Percentiles rank a stretch among this genome's conserved stretches.
phyloP scores from a whole-genome alignment of 2,888 invertebrate species.

The Hetaerina titia region DNA sequence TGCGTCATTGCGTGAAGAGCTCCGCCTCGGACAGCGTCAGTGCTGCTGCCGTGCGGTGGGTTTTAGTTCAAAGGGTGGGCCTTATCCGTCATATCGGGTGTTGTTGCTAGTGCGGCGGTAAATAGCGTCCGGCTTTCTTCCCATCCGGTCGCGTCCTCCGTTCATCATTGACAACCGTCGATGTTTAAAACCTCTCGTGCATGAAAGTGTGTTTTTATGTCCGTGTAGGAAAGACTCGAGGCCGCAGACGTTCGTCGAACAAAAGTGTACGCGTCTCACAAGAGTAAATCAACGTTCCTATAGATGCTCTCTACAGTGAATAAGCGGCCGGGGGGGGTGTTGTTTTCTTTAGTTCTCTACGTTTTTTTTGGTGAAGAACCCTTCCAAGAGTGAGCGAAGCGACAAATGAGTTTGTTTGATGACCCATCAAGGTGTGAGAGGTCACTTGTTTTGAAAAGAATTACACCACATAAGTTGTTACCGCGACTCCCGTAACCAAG shows the following conservation, averaged over 20 bases:
- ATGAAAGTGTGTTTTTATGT: constrained; percentile 23
- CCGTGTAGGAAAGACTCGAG: not conserved
- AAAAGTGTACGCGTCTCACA: not conserved
- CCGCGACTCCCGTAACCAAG: not conserved
- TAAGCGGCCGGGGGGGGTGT: too few relatives aligned
- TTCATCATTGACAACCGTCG: not conserved
- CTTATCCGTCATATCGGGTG: not conserved
- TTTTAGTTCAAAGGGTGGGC: not conserved
- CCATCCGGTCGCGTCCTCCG: not conserved
- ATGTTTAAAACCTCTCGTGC: not conserved
- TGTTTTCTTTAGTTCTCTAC: not conserved
- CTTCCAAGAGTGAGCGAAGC: not conserved
- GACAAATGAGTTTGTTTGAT: not conserved
- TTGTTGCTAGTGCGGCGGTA: not conserved
- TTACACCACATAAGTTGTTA: not conserved
- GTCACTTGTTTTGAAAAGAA: not conserved
- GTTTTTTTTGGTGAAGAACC: too few relatives aligned
- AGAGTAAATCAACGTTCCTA: too few relatives aligned
- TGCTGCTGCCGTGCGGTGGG: not conserved
- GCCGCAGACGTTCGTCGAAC: not conserved
- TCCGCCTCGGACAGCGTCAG: not conserved
- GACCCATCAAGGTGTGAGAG: not conserved
- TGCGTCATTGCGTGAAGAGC: constrained; percentile 30
- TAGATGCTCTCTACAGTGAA: too few relatives aligned
- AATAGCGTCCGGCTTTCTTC: not conserved